Base-by-base conservation (phyloP, 2,797 vertebrate species). In the Chelon auratus region DNA sequence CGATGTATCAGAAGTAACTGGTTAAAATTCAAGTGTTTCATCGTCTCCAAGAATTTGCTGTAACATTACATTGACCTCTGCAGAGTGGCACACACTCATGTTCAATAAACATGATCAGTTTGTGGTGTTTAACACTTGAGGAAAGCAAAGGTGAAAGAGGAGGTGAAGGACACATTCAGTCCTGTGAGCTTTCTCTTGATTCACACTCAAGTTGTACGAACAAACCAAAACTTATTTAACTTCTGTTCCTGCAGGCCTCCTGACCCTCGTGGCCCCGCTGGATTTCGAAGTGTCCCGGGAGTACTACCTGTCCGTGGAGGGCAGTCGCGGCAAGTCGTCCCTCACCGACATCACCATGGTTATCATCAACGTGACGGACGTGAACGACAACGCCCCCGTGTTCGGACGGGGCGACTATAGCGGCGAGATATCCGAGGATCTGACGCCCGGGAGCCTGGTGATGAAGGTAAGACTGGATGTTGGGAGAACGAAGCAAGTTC, bases 301-400 rank as follows among this genome's bases (percentile, higher is more conserved):
- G 79, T 95, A 96, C 86, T 97, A 95, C 86, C 91, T 99, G 83
- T 97, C 97, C 7, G 88, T 99, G 0, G 97, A 99, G 75, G 97
- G 97, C 14, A 94, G 91, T 0, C 95, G 96, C 3, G 95, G 95
- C 42, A 95, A 93, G 82, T 94, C 95, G 4, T 92, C 95, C 20
- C 93, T 97, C 72, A 95, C 91, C 0, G 97, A 99, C 65, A 89
- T 96, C 71, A 94, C 95, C 82, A 97, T 93, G 9, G 91, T 99
- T 0, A 89, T 97, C 79, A 92, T 99, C 88, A 97, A 97, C 54
- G 88, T 99, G 84, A 98, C 96, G 0, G 98, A 99, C 51, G 84
- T 97, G 64, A 99, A 99, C 1, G 98, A 99, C 84, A 96, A 99
- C 1, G 54, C 89, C 0, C 98, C 98, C 0, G 89, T 87, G 67